Evolutionary conservation across 2,797 vertebrate species (phyloP).

Genomic region (Argya squamiceps): DNA sequence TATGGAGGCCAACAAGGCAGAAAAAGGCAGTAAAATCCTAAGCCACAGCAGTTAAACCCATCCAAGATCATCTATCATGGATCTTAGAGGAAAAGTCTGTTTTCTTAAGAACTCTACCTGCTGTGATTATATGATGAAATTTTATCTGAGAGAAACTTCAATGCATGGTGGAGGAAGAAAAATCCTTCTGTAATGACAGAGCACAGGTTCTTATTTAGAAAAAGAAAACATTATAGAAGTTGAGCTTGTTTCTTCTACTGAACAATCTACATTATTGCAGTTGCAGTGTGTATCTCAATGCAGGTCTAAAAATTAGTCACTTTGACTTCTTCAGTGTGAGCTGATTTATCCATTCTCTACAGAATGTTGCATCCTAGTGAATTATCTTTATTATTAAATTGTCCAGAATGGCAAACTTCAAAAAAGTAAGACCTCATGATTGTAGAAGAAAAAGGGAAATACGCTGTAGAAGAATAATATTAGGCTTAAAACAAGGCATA

Average conservation of each 20-base stretch:
- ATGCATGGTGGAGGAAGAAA: background rate
- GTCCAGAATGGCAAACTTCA: background rate
- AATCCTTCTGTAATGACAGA: background rate
- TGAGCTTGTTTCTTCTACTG: background rate
- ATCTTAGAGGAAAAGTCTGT: background rate
- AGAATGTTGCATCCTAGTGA: background rate
- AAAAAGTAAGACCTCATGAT: background rate
- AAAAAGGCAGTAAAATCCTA: background rate
- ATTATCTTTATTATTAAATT: background rate
- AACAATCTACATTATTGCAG: background rate
- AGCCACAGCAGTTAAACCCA: background rate
- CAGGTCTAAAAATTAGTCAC: background rate
- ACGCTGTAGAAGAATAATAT: background rate
- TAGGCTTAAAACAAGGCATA: background rate
- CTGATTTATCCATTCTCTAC: background rate
- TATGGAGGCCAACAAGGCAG: background rate
- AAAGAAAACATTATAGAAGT: background rate
- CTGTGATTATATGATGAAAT: background rate
- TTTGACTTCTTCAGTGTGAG: background rate
- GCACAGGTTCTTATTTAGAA: background rate
- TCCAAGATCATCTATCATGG: background rate
- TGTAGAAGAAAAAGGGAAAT: background rate
- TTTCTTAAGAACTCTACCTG: slow-evolving; percentile 13
- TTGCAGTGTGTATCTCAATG: background rate
- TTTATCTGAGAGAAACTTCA: background rate